Percentiles rank a stretch among this genome's conserved stretches.
phyloP scores from a whole-genome alignment of 2,113 vertebrate genomes.

The Gnathonemus echidnorhynchus region DNA sequence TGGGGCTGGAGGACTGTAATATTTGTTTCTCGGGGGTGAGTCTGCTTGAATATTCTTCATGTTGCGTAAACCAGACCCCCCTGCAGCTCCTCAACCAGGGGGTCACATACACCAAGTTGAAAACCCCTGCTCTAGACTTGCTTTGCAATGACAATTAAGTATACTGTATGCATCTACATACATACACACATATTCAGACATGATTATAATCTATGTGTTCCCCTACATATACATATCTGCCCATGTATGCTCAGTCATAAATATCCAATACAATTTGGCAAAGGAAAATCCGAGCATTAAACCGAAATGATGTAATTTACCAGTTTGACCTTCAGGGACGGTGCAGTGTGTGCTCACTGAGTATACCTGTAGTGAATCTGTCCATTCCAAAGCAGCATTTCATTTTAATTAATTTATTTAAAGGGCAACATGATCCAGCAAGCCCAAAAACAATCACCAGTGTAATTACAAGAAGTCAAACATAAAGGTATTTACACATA shows the following conservation, averaged over 20 bases:
- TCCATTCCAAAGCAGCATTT: slow-evolving; percentile 40
- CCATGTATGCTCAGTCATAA: slow-evolving; percentile 33
- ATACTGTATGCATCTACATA: slow-evolving; percentile 32
- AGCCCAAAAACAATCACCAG: slow-evolving; percentile 42
- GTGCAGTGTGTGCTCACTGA: slow-evolving; percentile 22
- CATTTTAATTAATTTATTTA: slow-evolving; percentile 23
- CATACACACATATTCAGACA: slow-evolving; percentile 35
- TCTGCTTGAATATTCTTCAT: background rate
- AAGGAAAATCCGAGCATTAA: slow-evolving; percentile 22
- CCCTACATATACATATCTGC: slow-evolving; percentile 30
- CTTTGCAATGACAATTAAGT: slow-evolving; percentile 18
- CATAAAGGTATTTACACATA: slow-evolving; percentile 56
- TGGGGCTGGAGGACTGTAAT: background rate
- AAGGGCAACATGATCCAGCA: slow-evolving; percentile 29
- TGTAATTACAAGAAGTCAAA: slow-evolving; percentile 47
- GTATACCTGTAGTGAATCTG: slow-evolving; percentile 22
- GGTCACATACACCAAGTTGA: background rate
- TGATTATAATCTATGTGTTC: slow-evolving; percentile 33
- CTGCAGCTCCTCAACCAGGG: background rate
- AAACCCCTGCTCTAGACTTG: background rate
- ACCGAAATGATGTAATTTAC: slow-evolving; percentile 12
- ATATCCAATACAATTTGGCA: slow-evolving; percentile 27
- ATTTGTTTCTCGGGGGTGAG: background rate
- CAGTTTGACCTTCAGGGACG: slow-evolving; percentile 9
- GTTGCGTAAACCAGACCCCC: background rate